Base-by-base conservation (phyloP, 2,888 invertebrate species). In the Lasioglossum oenotherae region DNA sequence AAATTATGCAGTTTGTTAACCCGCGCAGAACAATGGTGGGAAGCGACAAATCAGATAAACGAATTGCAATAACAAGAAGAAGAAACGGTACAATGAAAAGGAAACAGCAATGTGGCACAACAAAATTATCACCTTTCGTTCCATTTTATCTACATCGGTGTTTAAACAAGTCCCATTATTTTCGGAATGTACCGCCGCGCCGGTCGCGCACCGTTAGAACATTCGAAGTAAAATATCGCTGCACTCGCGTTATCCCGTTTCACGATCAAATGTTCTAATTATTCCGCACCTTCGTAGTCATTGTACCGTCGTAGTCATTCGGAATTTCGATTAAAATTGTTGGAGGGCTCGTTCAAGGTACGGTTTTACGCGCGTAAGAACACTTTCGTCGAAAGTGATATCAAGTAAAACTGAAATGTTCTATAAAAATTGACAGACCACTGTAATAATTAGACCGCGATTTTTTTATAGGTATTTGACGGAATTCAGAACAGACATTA, bases 271-370 rank as follows among this genome's bases (percentile, higher is more conserved):
- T 69, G 38, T 64, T 19, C 8, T 67, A 31, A 57, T 38, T 19
- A 57, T 69, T 49, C 60, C 72, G 75, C 69, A 49, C 57, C 74
- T 77, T 74, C 57, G 74, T 14, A 60, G 60, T 60, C 60, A 60
- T 60, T 60, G 60, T 60, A 27, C 60, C 60, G 60, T 44, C 64
- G 27, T 60, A 78, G 79, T 79, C 75, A 82, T 72, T 64, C 53
- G 69, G 77, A 23, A 69, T 75, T 78, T 82, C 82, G 87, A 82
- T 87, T 87, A 87, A 85, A 75, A 82, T 82, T 73, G 80, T 87
- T 87, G 27, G 81, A 78, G 81, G 78, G 78, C 75, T 49, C 67
- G 71, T 79, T 74, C 78, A 27, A 53, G 31, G 74, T 49, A 53
- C 23, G 76, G 83, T 81, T 86, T 86, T 79, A 80, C 49, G 74